Conservation (phyloP, 1,140 invertebrate genomes). For the Chlorops oryzae region DNA sequence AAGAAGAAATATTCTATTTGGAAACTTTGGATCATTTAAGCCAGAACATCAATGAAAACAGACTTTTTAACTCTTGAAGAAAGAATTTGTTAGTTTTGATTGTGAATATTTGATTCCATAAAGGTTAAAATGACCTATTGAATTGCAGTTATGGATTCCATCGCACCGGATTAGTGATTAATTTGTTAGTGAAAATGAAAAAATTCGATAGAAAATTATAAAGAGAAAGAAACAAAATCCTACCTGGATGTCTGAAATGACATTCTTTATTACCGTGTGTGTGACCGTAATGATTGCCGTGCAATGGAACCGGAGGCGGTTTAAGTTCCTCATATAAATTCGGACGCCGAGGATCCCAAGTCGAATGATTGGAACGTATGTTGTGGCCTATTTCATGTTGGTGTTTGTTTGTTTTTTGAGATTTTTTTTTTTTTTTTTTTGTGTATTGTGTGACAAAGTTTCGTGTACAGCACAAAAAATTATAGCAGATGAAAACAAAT, state of each 20-base stretch:
- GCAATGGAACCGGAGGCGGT: constrained; percentile 51
- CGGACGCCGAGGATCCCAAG: constrained; percentile 79
- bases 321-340: constrained; percentile 75
- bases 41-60: too few species aligned
- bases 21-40: too few species aligned
- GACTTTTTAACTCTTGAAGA: too few species aligned
- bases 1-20: too few species aligned
- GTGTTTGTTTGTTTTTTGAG: constrained; percentile 10
- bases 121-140: too few species aligned
- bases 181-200: constrained; percentile 1
- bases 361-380: constrained; percentile 63
- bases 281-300: constrained; percentile 36
- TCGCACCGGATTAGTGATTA: too few species aligned
- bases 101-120: too few species aligned
- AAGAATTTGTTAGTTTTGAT: too few species aligned
- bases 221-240: constrained; percentile 23
- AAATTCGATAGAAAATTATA: constrained; percentile 16
- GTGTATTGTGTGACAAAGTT: background rate
- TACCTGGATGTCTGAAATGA: constrained; percentile 55
- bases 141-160: too few species aligned
- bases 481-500: too few species aligned
- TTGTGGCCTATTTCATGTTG: constrained; percentile 33
- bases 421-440: constrained; percentile 17
- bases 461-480: constrained; percentile 6
- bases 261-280: constrained; percentile 55